These are phyloP conservation scores for Parotia lawesii DNA, from an alignment of 2,113 vertebrate genomes.

Conservation along the genomic window DNA sequence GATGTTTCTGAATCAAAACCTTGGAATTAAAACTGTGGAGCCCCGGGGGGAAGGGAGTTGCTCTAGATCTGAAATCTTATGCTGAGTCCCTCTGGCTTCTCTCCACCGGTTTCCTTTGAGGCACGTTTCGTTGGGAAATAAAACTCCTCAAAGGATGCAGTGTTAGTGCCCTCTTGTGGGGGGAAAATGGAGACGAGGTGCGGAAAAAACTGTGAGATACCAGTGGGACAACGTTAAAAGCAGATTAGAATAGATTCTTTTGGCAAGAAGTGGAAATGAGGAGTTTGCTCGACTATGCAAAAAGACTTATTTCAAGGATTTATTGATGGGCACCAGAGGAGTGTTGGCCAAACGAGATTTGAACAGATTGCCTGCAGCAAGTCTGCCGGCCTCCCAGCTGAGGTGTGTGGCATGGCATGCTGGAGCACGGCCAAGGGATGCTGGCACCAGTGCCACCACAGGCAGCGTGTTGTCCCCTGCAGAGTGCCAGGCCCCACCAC, in stretches of 20 bases:
- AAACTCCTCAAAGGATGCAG: conserved; percentile 35
- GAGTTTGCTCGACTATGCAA: neutral
- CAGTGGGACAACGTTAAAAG: neutral
- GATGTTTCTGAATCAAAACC: conserved; percentile 24
- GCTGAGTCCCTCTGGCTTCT: neutral
- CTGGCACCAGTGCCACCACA: accelerated
- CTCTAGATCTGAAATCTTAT: neutral
- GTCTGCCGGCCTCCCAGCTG: neutral
- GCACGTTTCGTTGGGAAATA: neutral
- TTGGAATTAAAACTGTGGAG: conserved; percentile 17
- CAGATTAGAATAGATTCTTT: neutral
- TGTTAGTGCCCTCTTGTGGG: conserved; percentile 74
- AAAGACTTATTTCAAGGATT: neutral
- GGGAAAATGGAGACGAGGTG: neutral
- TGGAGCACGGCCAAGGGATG: neutral
- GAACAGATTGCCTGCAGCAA: neutral
- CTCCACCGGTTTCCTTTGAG: neutral
- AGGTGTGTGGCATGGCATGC: accelerated
- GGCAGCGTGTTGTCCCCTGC: neutral
- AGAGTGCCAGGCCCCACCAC: neutral
- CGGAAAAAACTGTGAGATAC: accelerated
- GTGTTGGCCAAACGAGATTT: neutral
- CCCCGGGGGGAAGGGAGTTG: neutral
- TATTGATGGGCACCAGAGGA: neutral
- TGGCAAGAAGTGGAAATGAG: neutral